These are phyloP conservation scores for Heliconius hewitsoni DNA, from an alignment of 1,140 invertebrate genomes.

Conservation along the genomic window DNA sequence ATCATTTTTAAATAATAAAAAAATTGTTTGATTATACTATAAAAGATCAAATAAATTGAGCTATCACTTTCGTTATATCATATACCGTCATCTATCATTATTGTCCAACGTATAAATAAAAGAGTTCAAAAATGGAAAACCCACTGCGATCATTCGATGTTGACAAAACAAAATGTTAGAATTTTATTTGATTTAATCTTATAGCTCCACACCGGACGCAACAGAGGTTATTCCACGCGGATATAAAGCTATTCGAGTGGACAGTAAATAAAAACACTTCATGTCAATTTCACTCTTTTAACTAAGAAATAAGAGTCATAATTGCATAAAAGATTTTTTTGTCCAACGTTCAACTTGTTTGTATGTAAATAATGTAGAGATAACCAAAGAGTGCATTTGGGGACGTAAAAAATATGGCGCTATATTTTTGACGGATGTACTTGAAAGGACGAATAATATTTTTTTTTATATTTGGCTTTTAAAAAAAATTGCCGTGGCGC, in stretches of 20 bases:
- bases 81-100: not conserved
- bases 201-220: constrained; percentile 10
- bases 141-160: constrained; percentile 20
- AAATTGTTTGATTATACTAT: not conserved
- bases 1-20: no score
- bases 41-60: not conserved
- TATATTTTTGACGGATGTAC: constrained; percentile 2
- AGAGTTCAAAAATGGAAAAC: constrained; percentile 26
- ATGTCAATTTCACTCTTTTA: not conserved
- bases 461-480: not conserved
- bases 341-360: not conserved
- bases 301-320: not conserved
- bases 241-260: constrained; percentile 1
- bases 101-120: constrained; percentile 21
- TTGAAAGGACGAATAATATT: not conserved
- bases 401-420: not conserved
- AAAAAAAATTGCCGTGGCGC: no score
- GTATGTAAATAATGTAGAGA: not conserved
- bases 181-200: constrained; percentile 25
- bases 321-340: not conserved
- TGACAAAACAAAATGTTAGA: constrained; percentile 19
- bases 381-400: constrained; percentile 9
- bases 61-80: not conserved
- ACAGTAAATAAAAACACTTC: not conserved
- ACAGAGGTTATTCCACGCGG: constrained; percentile 18